These are phyloP conservation scores for Alcedo quadribrachys DNA, from an alignment of 2,797 vertebrate genomes.

Conservation along the genomic window DNA sequence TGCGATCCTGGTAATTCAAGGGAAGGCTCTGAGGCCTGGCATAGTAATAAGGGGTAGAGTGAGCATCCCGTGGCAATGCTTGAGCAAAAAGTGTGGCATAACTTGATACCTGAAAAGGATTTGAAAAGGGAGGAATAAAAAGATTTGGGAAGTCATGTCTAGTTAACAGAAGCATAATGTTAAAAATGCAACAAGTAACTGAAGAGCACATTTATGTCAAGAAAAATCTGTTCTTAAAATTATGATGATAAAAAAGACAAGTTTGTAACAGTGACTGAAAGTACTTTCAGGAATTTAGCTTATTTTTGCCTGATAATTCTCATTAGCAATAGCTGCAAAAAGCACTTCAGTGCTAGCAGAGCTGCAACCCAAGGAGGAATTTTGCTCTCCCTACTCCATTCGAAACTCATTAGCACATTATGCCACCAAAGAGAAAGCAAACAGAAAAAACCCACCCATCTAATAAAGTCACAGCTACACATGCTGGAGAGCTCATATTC, in stretches of 20 bases:
- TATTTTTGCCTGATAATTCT: background rate
- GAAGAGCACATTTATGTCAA: background rate
- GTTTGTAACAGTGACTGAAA: background rate
- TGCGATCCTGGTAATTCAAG: conserved; percentile 88
- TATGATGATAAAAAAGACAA: background rate
- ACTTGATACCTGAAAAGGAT: conserved; percentile 83
- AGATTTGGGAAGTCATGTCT: background rate
- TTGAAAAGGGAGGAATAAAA: background rate
- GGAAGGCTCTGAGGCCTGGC: conserved; percentile 93
- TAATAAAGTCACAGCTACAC: background rate
- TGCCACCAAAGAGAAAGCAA: background rate
- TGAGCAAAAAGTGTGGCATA: conserved; percentile 92
- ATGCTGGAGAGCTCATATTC: background rate
- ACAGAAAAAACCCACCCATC: background rate
- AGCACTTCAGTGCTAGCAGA: background rate
- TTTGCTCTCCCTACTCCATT: background rate
- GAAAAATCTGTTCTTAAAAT: background rate
- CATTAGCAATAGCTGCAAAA: background rate
- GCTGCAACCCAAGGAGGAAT: background rate
- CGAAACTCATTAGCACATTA: background rate
- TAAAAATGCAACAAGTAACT: background rate
- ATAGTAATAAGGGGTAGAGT: conserved; percentile 96
- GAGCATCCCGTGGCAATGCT: conserved; percentile 91
- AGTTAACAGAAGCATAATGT: background rate
- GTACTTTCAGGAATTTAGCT: background rate